Conservation (phyloP, 2,797 vertebrate genomes). For the Clarias pachynema region DNA sequence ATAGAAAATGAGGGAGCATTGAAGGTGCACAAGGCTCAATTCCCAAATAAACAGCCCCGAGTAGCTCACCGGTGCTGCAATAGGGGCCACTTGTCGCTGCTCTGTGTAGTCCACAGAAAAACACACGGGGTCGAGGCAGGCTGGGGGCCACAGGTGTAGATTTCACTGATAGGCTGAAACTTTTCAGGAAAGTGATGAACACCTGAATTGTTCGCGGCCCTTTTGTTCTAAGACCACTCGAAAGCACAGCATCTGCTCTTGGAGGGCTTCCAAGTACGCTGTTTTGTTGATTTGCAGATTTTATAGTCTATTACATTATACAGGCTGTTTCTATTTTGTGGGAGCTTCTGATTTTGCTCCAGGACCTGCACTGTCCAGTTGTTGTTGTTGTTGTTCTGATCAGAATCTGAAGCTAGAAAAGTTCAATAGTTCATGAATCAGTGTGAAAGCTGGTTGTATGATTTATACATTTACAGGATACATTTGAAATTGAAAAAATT, state of each 20-base stretch:
- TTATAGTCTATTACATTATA: background rate
- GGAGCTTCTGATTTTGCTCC: background rate
- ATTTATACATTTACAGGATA: background rate
- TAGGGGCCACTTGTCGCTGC: constrained; percentile 66
- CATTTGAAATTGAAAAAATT: background rate
- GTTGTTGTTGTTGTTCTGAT: background rate
- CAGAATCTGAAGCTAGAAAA: background rate
- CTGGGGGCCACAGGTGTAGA: constrained; percentile 52
- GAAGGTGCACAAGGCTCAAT: constrained; percentile 33
- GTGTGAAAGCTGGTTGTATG: background rate
- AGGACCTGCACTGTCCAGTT: background rate
- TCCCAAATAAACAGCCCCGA: constrained; percentile 64
- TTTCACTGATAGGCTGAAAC: constrained; percentile 38
- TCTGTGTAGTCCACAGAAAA: constrained; percentile 37
- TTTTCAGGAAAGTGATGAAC: constrained; percentile 39
- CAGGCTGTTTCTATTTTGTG: background rate
- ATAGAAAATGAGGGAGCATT: constrained; percentile 37
- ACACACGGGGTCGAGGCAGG: constrained; percentile 27
- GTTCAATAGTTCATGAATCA: background rate
- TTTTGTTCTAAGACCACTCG: constrained; percentile 4
- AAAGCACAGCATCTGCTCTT: background rate
- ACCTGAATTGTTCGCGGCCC: background rate
- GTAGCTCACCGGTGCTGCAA: constrained; percentile 57
- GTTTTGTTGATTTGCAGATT: background rate
- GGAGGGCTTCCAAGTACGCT: background rate